Evolutionary conservation across 2,888 invertebrate species (phyloP).

Genomic region (Antheraea yamamai): DNA sequence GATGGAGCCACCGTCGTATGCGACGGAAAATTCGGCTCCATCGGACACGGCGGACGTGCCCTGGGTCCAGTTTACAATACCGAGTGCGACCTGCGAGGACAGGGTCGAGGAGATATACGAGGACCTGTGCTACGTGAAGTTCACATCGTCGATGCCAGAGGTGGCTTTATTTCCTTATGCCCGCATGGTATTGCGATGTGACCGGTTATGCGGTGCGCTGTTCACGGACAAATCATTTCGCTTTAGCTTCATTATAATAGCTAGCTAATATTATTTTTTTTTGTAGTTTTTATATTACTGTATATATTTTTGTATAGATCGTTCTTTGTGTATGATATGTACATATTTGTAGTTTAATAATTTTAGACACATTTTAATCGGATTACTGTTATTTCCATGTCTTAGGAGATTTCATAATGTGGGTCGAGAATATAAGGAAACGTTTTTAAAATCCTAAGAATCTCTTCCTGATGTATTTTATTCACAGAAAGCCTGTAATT

Average conservation of each 20-base stretch:
- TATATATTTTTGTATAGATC: neutral
- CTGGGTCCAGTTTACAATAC: constrained; percentile 87
- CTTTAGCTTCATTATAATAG: constrained; percentile 10
- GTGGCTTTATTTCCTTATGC: constrained; percentile 58
- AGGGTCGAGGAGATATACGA: constrained; percentile 93
- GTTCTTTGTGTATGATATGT: neutral
- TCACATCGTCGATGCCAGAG: constrained; percentile 87
- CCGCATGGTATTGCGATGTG: constrained; percentile 15
- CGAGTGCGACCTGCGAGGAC: constrained; percentile 81
- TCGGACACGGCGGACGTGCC: constrained; percentile 70
- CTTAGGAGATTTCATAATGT: too few relatives aligned
- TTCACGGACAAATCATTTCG: neutral
- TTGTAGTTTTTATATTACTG: neutral
- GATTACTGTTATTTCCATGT: neutral
- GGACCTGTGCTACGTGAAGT: constrained; percentile 93
- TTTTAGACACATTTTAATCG: neutral
- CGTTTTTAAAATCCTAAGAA: too few relatives aligned
- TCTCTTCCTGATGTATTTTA: too few relatives aligned
- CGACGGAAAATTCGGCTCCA: constrained; percentile 45
- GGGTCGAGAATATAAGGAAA: neutral
- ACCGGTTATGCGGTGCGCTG: constrained; percentile 7
- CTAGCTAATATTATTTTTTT: neutral
- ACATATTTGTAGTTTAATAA: neutral
- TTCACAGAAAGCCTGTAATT: neutral
- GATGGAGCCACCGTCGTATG: constrained; percentile 55